Evolutionary conservation across 1,140 invertebrate genomes (phyloP).

Genomic region (Zaprionus capensis): DNA sequence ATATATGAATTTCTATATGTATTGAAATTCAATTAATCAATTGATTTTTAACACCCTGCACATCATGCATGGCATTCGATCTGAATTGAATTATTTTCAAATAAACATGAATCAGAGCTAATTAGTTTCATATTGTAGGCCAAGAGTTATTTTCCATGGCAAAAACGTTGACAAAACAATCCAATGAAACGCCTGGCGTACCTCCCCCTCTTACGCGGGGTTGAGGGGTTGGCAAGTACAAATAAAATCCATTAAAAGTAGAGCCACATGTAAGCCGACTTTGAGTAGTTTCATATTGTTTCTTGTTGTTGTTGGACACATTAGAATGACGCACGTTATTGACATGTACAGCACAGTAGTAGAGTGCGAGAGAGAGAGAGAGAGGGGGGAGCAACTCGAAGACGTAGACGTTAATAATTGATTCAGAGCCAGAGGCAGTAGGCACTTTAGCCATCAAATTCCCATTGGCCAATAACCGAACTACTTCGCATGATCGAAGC

Average conservation of each 20-base stretch:
- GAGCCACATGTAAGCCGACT: constrained; percentile 73
- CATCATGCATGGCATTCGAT: background rate
- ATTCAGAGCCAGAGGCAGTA: constrained; percentile 24
- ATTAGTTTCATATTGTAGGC: background rate
- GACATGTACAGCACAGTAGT: constrained; percentile 40
- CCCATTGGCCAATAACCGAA: constrained; percentile 49
- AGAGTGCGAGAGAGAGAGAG: constrained; percentile 8
- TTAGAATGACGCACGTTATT: constrained; percentile 78
- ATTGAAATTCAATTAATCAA: constrained; percentile 1
- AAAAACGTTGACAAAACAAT: constrained; percentile 23
- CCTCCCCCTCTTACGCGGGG: background rate
- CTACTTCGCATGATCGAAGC: constrained; percentile 20
- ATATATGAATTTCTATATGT: background rate
- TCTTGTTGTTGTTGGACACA: constrained; percentile 48
- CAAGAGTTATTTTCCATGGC: background rate
- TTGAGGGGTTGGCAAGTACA: constrained; percentile 58
- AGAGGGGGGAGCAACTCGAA: background rate
- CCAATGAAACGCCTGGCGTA: background rate
- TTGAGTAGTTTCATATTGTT: constrained; percentile 32
- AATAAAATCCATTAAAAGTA: constrained; percentile 81
- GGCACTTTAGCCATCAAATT: constrained; percentile 43
- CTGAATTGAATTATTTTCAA: constrained; percentile 5
- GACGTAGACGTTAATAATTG: constrained; percentile 10
- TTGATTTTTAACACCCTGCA: background rate
- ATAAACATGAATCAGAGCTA: constrained; percentile 5